A percentile compares a stretch with the other conserved stretches of the same genome.
These are phyloP conservation scores for Mizuhopecten yessoensis DNA, from an alignment of 1,140 invertebrate species.

Conservation along the genomic window DNA sequence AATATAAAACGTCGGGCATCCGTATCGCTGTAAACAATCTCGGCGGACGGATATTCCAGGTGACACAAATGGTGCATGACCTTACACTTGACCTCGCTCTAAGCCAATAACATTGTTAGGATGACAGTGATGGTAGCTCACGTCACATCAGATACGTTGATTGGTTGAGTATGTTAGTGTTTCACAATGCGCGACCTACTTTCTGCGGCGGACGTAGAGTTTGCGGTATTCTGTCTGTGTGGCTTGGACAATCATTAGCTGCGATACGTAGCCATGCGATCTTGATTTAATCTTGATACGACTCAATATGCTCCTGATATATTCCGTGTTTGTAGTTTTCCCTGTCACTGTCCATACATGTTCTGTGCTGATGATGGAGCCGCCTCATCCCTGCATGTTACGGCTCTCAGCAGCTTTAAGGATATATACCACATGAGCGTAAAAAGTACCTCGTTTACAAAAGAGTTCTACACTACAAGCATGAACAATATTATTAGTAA, in stretches of 20 bases:
- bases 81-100: slow-evolving; percentile 19
- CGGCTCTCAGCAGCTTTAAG: not conserved
- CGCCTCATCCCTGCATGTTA: not conserved
- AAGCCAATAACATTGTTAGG: not conserved
- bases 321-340: not conserved
- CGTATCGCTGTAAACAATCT: not conserved
- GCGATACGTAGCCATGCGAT: not conserved
- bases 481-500: no score
- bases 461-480: no score
- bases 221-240: not conserved
- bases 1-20: slow-evolving; percentile 9
- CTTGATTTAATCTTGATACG: slow-evolving; percentile 35
- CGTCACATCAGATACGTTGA: not conserved
- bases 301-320: slow-evolving; percentile 1
- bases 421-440: not conserved
- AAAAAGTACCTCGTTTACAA: not conserved
- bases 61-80: not conserved
- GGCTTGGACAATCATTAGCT: not conserved
- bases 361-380: not conserved
- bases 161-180: not conserved
- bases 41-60: not conserved
- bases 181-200: slow-evolving; percentile 15
- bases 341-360: not conserved
- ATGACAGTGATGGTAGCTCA: not conserved
- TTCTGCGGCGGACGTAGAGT: not conserved